phyloP scores from a whole-genome alignment of 1,140 invertebrate genomes.

The Vollenhovia emeryi region DNA sequence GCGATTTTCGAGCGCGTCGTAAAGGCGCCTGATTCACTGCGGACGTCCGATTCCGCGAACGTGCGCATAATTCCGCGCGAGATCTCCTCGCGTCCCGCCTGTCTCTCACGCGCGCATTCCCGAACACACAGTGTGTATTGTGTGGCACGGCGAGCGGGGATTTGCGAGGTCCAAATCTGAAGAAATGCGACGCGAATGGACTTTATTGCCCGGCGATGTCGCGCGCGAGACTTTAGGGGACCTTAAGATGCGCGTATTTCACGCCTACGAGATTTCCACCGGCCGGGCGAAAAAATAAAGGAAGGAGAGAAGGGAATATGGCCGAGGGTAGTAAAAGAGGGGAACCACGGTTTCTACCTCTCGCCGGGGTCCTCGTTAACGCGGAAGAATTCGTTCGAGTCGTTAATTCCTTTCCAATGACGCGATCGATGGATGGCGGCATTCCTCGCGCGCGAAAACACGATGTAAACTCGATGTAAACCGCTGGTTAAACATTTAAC shows the following conservation, averaged over 20 bases:
- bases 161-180: slow-evolving; percentile 56
- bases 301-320: background rate
- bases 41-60: slow-evolving; percentile 40
- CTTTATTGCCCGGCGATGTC: slow-evolving; percentile 41
- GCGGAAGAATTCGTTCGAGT: slow-evolving; percentile 3
- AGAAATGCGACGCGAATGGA: slow-evolving; percentile 51
- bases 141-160: slow-evolving; percentile 7
- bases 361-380: background rate
- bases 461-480: no score
- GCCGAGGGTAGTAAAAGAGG: background rate
- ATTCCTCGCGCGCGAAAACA: background rate
- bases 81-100: background rate
- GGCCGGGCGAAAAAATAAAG: background rate
- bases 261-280: slow-evolving; percentile 49
- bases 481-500: background rate
- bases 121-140: background rate
- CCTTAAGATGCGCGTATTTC: slow-evolving; percentile 55
- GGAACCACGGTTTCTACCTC: background rate
- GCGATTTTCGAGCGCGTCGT: slow-evolving; percentile 49
- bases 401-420: slow-evolving; percentile 19
- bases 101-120: background rate
- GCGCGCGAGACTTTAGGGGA: slow-evolving; percentile 12
- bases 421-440: background rate
- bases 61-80: slow-evolving; percentile 41
- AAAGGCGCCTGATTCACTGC: slow-evolving; percentile 44